phyloP scores from a whole-genome alignment of 2,888 invertebrate genomes.

The Drosophila villosipedis region DNA sequence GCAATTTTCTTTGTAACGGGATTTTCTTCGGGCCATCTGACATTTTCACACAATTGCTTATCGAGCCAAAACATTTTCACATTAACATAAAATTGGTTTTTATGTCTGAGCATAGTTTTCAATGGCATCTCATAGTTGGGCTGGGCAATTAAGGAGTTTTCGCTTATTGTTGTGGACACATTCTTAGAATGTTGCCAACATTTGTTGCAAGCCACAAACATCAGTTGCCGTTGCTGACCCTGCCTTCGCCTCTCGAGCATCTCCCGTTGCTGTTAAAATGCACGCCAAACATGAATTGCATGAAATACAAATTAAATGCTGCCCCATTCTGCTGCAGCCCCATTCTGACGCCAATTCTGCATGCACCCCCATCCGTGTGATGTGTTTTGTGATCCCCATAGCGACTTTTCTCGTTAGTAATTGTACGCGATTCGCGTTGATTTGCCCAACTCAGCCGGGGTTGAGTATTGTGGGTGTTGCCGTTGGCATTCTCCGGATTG shows the following conservation, averaged over 20 bases:
- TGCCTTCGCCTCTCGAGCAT: not conserved
- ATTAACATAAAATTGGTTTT: conserved; percentile 32
- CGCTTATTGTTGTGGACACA: conserved; percentile 26
- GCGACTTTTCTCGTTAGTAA: conserved; percentile 54
- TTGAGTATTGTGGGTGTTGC: conserved; percentile 51
- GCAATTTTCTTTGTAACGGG: not conserved
- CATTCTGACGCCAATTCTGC: not conserved
- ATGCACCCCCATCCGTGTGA: not conserved
- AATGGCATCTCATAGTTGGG: conserved; percentile 21
- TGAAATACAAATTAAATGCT: conserved; percentile 73
- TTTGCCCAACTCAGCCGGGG: conserved; percentile 36
- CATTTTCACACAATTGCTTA: conserved; percentile 3
- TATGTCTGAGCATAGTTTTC: conserved; percentile 19
- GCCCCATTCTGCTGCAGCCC: not conserved
- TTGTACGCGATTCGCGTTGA: conserved; percentile 62
- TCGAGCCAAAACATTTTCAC: conserved; percentile 11
- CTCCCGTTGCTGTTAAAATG: conserved; percentile 60
- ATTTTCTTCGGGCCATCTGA: not conserved
- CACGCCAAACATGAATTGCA: conserved; percentile 70
- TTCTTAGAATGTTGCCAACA: conserved; percentile 46
- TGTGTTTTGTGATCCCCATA: conserved; percentile 50
- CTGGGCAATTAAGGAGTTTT: conserved; percentile 35
- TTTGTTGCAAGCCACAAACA: conserved; percentile 43
- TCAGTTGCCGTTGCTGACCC: conserved; percentile 14
- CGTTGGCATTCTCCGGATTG: conserved; percentile 39